A percentile compares a stretch with the other conserved stretches of the same genome.
These are phyloP conservation scores for Cecidostiba fungosa DNA, from an alignment of 2,888 invertebrate species.

Conservation along the genomic window DNA sequence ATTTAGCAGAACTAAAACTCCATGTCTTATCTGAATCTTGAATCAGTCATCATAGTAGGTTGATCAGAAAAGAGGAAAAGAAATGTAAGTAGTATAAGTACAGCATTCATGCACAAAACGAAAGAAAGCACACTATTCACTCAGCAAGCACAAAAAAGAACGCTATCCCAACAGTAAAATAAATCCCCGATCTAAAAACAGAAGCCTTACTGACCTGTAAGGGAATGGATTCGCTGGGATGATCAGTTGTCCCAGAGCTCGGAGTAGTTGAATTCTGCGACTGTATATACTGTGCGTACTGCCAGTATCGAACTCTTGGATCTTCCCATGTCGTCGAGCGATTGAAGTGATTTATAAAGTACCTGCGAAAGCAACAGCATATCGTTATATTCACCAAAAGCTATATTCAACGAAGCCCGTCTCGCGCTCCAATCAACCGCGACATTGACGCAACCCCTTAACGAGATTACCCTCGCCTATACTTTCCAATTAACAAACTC, in stretches of 20 bases:
- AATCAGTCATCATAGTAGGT: not conserved
- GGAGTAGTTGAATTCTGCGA: conserved; percentile 75
- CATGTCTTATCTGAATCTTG: not conserved
- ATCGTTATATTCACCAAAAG: not conserved
- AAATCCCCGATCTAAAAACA: not conserved
- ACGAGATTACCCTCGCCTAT: not conserved
- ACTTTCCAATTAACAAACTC: not conserved
- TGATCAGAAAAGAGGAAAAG: not conserved
- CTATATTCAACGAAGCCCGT: not conserved
- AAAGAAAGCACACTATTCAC: not conserved
- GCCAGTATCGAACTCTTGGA: conserved; percentile 84
- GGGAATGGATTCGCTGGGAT: conserved; percentile 83
- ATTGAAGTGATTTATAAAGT: conserved; percentile 88
- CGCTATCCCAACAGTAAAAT: not conserved
- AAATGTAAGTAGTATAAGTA: conserved; percentile 1
- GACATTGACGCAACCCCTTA: not conserved
- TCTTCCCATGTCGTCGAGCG: conserved; percentile 90
- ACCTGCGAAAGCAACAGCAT: conserved; percentile 81
- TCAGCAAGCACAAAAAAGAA: conserved; percentile 21
- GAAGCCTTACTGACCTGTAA: conserved; percentile 82
- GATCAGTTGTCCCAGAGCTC: conserved; percentile 80
- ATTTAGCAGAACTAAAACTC: not conserved
- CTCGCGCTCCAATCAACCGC: not conserved
- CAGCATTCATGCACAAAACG: not conserved
- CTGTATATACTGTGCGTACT: conserved; percentile 76